Conservation (phyloP, 2,797 vertebrate genomes). For the Furcifer pardalis region DNA sequence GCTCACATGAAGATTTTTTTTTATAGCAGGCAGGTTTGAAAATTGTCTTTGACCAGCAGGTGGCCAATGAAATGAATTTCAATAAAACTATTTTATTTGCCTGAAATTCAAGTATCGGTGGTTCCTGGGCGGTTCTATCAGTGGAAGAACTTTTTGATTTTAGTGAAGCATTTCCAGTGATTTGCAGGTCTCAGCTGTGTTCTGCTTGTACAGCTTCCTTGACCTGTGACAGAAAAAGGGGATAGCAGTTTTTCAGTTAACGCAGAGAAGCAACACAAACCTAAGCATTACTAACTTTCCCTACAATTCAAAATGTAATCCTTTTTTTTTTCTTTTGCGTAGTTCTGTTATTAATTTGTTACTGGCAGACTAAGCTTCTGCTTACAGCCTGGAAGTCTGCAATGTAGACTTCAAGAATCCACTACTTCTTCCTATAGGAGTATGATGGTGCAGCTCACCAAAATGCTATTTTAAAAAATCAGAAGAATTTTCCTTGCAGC, state of each 20-base stretch:
- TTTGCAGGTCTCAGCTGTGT: no score
- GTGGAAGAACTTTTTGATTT: no score
- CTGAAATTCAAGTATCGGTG: no score
- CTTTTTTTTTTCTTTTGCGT: slow-evolving; percentile 15
- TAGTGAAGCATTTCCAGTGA: no score
- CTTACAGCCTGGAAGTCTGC: neutral
- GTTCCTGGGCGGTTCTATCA: no score
- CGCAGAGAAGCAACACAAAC: slow-evolving; percentile 67
- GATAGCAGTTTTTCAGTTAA: no score
- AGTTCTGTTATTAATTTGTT: slow-evolving; percentile 63
- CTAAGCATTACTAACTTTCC: slow-evolving; percentile 56
- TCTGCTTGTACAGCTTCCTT: slow-evolving; percentile 69
- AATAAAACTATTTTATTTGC: no score
- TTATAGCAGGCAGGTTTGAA: no score
- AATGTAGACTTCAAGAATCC: neutral
- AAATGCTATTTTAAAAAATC: neutral
- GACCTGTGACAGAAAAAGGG: no score
- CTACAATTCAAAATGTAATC: slow-evolving; percentile 54
- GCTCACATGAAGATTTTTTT: no score
- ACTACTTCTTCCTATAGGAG: neutral
- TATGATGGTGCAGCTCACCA: neutral
- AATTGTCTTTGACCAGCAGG: no score
- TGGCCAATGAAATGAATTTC: no score
- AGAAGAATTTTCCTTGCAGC: neutral
- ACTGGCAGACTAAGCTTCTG: slow-evolving; percentile 37